Percentiles rank a stretch among this genome's conserved stretches.
Conservation (phyloP, 2,113 vertebrate genomes). For the Vidua chalybeata region DNA sequence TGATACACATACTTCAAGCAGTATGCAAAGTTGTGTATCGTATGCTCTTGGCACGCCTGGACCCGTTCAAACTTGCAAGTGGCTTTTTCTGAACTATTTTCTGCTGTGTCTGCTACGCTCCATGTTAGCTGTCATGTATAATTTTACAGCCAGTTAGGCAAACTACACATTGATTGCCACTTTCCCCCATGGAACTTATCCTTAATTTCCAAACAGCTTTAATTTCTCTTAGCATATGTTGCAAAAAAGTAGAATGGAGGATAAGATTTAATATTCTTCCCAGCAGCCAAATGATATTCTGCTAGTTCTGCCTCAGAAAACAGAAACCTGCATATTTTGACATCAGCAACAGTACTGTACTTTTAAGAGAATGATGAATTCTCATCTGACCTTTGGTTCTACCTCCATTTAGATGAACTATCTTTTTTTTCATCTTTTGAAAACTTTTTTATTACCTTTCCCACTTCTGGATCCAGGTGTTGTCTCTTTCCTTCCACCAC, state of each 20-base stretch:
- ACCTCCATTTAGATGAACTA: not conserved
- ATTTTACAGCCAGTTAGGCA: conserved; percentile 5
- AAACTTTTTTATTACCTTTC: not conserved
- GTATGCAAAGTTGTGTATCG: not conserved
- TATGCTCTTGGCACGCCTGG: not conserved
- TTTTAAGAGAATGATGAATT: not conserved
- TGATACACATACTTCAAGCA: not conserved
- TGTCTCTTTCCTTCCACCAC: not conserved
- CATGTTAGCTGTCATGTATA: not conserved
- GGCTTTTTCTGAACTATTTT: not conserved
- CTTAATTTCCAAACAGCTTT: not conserved
- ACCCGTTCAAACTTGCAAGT: not conserved
- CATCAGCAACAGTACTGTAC: not conserved
- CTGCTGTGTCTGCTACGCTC: rapidly evolving
- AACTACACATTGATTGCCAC: not conserved
- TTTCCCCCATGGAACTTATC: not conserved
- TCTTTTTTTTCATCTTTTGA: not conserved
- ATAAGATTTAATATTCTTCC: not conserved
- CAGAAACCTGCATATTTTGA: not conserved
- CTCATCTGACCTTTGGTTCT: not conserved
- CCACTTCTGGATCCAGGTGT: not conserved
- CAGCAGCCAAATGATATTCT: not conserved
- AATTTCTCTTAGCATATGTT: not conserved
- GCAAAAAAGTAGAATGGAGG: not conserved
- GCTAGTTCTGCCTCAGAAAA: not conserved